Evolutionary conservation across 1,140 invertebrate species (phyloP).

Genomic region (Drosophila repletoides): DNA sequence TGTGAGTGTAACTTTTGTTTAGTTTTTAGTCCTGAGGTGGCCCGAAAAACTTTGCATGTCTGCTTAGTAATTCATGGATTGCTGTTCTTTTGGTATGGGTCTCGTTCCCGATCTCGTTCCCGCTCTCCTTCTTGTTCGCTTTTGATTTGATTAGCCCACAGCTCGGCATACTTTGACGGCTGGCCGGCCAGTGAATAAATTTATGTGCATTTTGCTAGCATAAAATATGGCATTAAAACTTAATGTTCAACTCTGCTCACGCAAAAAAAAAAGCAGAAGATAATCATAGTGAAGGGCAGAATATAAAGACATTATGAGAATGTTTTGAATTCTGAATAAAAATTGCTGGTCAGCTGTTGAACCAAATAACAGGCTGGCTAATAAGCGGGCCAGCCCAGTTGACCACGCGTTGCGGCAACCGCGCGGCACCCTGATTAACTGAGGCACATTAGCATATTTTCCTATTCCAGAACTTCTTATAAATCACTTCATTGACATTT

Average conservation of each 20-base stretch:
- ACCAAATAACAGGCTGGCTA: conserved; percentile 64
- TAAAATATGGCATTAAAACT: conserved; percentile 79
- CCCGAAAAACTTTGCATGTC: conserved; percentile 65
- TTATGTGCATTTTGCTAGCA: conserved; percentile 71
- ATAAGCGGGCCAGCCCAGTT: conserved; percentile 46
- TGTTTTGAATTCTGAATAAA: conserved; percentile 43
- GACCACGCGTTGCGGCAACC: conserved; percentile 15
- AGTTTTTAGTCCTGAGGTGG: conserved; percentile 22
- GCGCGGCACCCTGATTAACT: conserved; percentile 47
- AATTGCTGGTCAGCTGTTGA: conserved; percentile 29
- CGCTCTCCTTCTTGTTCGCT: not conserved
- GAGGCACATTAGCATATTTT: conserved; percentile 62
- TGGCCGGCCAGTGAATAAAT: conserved; percentile 54
- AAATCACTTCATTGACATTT: conserved; percentile 79
- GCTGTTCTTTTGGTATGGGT: conserved; percentile 5
- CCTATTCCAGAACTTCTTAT: conserved; percentile 35
- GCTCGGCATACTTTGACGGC: conserved; percentile 15
- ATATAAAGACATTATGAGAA: conserved; percentile 30
- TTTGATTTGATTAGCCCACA: conserved; percentile 72
- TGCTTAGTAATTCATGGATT: conserved; percentile 62
- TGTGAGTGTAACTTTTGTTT: conserved; percentile 21
- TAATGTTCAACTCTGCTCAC: conserved; percentile 68
- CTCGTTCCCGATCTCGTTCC: not conserved
- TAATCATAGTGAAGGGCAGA: not conserved
- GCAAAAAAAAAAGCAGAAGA: conserved; percentile 20